Evolutionary conservation across 92 coral and sea anemone genomes (phyloP).

Genomic region (Epizoanthus stellaris): DNA sequence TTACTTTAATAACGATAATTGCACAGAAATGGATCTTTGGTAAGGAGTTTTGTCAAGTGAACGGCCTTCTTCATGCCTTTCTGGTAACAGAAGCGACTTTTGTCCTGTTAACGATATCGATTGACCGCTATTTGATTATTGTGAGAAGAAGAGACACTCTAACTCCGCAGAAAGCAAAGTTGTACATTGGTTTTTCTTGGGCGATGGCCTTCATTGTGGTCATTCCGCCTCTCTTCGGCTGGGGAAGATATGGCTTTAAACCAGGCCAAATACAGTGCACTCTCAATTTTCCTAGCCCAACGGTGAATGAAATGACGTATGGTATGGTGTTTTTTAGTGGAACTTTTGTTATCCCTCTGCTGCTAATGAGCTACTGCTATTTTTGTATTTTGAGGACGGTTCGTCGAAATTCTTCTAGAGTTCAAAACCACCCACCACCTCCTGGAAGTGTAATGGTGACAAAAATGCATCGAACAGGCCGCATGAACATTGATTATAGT

Average conservation of each 20-base stretch:
- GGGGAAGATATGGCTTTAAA: constrained; percentile 84
- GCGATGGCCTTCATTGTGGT: constrained; percentile 71
- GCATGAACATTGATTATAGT: constrained; percentile 96
- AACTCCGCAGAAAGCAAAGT: constrained; percentile 89
- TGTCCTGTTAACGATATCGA: constrained; percentile 83
- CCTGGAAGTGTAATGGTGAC: constrained; percentile 76
- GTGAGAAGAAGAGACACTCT: constrained; percentile 88
- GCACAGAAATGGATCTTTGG: constrained; percentile 91
- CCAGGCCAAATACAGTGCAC: constrained; percentile 87
- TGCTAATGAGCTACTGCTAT: constrained; percentile 85
- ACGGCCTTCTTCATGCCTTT: constrained; percentile 82
- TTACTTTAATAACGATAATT: constrained; percentile 72
- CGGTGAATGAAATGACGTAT: constrained; percentile 66
- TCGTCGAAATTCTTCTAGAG: constrained; percentile 85
- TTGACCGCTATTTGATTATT: constrained; percentile 93
- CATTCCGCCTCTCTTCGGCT: constrained; percentile 84
- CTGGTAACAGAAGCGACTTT: constrained; percentile 91
- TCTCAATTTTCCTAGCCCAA: constrained; percentile 59
- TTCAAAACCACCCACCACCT: constrained; percentile 95
- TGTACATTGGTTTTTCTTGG: constrained; percentile 87
- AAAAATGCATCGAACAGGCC: constrained; percentile 91
- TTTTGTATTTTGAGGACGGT: constrained; percentile 86
- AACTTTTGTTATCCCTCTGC: constrained; percentile 77
- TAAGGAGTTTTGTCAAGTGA: constrained; percentile 79
- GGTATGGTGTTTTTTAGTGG: constrained; percentile 71